Base-by-base conservation (phyloP, 2,113 vertebrate genomes). In the Nymphicus hollandicus region DNA sequence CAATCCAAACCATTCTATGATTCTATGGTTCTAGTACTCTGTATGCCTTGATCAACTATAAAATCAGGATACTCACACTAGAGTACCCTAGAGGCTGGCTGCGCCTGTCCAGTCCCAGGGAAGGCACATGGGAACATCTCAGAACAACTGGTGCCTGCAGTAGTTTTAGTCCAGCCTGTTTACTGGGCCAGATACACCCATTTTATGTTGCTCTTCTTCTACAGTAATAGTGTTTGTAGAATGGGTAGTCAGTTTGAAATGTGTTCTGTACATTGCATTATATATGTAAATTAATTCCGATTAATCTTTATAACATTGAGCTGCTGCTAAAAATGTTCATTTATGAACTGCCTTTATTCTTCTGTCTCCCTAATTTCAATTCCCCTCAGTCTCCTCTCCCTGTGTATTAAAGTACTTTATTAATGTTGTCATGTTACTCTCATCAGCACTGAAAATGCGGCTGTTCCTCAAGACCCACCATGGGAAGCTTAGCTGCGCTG, bases 291-390 rank as follows among this genome's bases (percentile, higher is more conserved):
- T 97, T 94, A 96, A 97, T 96, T 97, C 95, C 93, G 93, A 96
- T 97, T 96, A 97, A 97, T 97, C 97, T 97, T 93, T 95, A 93
- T 90, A 97, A 97, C 86, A 91, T 88, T 97, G 96, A 97, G 80
- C 95, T 93, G 81, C 80, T 88, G 92, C 96, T 96, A 96, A 97
- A 97, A 97, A 95, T 88, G 93, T 91, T 95, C 94, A 86, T 97
- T 97, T 95, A 95, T 87, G 77, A 94, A 88, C 87, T 65, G 92
- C 58, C 80, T 95, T 97, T 96, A 95, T 97, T 97, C 95, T 94
- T 86, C 91, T 91, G 94, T 91, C 89, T 95, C 91, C 88, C 94
- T 95, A 96, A 97, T 97, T 97, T 96, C 92, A 92, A 91, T 96
- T 96, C 94, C 94, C 92, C 96, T 93, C 96, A 90, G 91, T 91